A percentile compares a stretch with the other conserved stretches of the same genome.
Conservation (phyloP, 2,797 vertebrate species). For the Parauchenoglanis ngamensis region DNA sequence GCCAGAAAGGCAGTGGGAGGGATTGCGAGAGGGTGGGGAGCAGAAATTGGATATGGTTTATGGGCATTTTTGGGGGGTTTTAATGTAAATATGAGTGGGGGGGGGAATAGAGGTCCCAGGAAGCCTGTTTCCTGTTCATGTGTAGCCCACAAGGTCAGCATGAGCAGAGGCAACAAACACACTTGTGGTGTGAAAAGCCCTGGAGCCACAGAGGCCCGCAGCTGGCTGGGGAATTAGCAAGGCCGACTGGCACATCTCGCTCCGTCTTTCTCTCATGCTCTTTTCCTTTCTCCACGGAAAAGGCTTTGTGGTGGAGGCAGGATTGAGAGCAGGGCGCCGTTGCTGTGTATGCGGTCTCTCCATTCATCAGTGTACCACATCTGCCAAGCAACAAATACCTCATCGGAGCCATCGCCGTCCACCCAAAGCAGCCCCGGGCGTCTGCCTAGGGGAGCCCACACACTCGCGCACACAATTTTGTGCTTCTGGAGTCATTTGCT, state of each 20-base stretch:
- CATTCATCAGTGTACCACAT: constrained; percentile 40
- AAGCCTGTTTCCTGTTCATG: constrained; percentile 39
- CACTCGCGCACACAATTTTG: background rate
- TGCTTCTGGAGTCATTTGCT: constrained; percentile 35
- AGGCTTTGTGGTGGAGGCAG: constrained; percentile 42
- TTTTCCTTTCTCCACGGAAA: constrained; percentile 23
- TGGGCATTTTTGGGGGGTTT: constrained; percentile 35
- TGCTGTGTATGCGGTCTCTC: constrained; percentile 32
- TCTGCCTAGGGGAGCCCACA: constrained; percentile 27
- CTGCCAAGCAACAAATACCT: constrained; percentile 35
- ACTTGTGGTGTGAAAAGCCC: constrained; percentile 36
- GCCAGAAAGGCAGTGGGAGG: constrained; percentile 16
- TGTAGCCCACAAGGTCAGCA: constrained; percentile 36
- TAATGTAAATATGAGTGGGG: constrained; percentile 40
- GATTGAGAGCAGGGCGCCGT: constrained; percentile 23
- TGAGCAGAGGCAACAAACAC: constrained; percentile 30
- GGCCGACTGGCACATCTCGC: constrained; percentile 25
- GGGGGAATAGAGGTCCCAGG: constrained; percentile 9
- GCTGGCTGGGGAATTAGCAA: constrained; percentile 38
- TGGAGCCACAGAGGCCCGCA: constrained; percentile 18
- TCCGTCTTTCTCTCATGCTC: constrained; percentile 9
- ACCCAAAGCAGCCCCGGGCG: constrained; percentile 23
- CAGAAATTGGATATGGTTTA: constrained; percentile 47
- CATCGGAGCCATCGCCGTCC: constrained; percentile 32
- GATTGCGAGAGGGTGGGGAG: constrained; percentile 3